Conservation (phyloP, 2,888 invertebrate species). For the Folsomia candida region DNA sequence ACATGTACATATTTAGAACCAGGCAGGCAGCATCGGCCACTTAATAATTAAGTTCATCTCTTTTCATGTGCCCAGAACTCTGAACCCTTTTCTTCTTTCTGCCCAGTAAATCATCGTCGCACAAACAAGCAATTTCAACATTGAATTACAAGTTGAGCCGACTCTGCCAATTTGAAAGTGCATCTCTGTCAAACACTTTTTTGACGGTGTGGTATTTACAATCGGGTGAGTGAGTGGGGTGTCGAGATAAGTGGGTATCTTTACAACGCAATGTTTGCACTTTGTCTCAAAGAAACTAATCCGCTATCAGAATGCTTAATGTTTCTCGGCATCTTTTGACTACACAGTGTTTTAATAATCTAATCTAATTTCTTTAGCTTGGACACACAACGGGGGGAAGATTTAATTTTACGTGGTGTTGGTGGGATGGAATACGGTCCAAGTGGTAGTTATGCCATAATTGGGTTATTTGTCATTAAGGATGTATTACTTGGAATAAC, state of each 20-base stretch:
- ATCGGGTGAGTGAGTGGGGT: not conserved
- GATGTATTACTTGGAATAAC: conserved; percentile 20
- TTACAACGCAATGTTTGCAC: not conserved
- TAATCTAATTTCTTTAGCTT: not conserved
- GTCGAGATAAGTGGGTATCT: no score
- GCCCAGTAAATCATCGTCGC: not conserved
- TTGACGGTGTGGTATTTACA: not conserved
- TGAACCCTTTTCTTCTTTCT: not conserved
- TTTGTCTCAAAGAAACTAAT: not conserved
- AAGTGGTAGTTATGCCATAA: not conserved
- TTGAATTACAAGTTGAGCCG: no score
- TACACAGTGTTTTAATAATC: not conserved
- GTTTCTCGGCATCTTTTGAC: not conserved
- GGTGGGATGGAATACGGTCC: not conserved
- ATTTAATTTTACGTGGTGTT: not conserved
- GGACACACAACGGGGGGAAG: not conserved
- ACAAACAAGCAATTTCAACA: not conserved
- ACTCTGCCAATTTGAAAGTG: not conserved
- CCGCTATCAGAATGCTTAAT: not conserved
- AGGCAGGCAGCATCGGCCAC: no score
- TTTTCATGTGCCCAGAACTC: not conserved
- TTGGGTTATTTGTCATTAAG: conserved; percentile 24
- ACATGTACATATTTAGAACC: no score
- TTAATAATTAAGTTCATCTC: no score
- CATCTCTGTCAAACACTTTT: not conserved